These are phyloP conservation scores for Mus spretus DNA, from an alignment of 2,797 vertebrate genomes.

Conservation along the genomic window DNA sequence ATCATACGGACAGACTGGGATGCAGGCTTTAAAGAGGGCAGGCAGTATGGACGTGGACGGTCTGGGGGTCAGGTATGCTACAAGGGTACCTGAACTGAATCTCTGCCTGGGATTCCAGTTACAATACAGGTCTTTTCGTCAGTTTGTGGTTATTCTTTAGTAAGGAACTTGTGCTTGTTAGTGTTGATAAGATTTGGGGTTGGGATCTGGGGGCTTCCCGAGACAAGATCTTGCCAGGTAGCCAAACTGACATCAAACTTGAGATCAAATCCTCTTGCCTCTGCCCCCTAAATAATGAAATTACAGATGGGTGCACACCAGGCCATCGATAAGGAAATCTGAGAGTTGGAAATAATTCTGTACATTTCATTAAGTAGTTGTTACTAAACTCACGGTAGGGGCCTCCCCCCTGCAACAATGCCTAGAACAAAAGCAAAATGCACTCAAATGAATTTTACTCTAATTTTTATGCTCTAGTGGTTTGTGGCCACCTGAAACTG, in stretches of 20 bases:
- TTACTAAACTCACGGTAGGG: slow-evolving; percentile 34
- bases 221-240: background rate
- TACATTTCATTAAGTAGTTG: background rate
- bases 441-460: background rate
- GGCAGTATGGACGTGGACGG: slow-evolving; percentile 95
- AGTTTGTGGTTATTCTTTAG: background rate
- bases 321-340: background rate
- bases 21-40: slow-evolving; percentile 94
- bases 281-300: background rate
- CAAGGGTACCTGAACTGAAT: slow-evolving; percentile 77
- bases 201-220: background rate
- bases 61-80: slow-evolving; percentile 95
- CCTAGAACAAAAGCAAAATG: slow-evolving; percentile 47
- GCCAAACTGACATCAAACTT: background rate
- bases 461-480: background rate
- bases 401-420: background rate
- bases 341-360: background rate
- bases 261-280: background rate
- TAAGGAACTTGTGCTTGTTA: background rate
- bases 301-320: background rate
- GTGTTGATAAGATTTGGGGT: background rate
- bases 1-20: slow-evolving; percentile 97
- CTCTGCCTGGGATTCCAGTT: background rate
- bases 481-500: background rate
- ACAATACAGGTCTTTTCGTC: background rate